Conservation (phyloP, 1,140 invertebrate species). For the Ceratoteleas bidentatus region DNA sequence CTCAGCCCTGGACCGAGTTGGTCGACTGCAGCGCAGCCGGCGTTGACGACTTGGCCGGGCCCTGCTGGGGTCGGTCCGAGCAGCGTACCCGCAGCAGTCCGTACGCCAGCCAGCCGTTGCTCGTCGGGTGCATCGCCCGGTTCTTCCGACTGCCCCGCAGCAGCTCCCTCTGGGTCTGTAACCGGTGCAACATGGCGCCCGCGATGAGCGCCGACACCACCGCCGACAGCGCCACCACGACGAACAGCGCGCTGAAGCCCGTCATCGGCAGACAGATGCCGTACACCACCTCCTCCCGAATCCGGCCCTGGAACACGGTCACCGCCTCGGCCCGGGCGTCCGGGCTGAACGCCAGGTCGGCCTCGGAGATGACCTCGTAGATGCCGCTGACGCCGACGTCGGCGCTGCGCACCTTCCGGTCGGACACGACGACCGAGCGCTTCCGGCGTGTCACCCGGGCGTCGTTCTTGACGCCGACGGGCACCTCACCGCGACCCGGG, state of each 20-base stretch:
- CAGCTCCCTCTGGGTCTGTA: slow-evolving; percentile 88
- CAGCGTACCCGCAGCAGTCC: slow-evolving; percentile 84
- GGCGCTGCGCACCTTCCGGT: slow-evolving; percentile 88
- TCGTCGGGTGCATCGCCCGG: slow-evolving; percentile 76
- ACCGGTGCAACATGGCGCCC: slow-evolving; percentile 87
- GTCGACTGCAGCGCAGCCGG: slow-evolving; percentile 54
- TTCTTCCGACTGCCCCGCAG: slow-evolving; percentile 79
- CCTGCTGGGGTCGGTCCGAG: slow-evolving; percentile 65
- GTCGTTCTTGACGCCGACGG: slow-evolving; percentile 28
- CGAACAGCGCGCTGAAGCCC: slow-evolving; percentile 93
- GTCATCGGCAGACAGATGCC: slow-evolving; percentile 94
- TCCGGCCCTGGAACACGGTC: slow-evolving; percentile 92
- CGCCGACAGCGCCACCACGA: slow-evolving; percentile 91
- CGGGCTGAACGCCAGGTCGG: slow-evolving; percentile 94
- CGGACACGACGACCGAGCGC: slow-evolving; percentile 86
- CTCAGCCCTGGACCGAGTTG: slow-evolving; percentile 72
- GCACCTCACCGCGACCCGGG: slow-evolving; percentile 15
- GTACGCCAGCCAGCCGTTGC: slow-evolving; percentile 87
- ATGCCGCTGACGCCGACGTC: slow-evolving; percentile 93
- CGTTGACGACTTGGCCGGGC: slow-evolving; percentile 32
- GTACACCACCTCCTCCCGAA: slow-evolving; percentile 93
- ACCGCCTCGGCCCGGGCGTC: slow-evolving; percentile 89
- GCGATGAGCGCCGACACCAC: slow-evolving; percentile 90
- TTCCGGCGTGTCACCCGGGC: slow-evolving; percentile 76
- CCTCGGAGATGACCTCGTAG: slow-evolving; percentile 95